Evolutionary conservation across 2,888 invertebrate genomes (phyloP).

Genomic region (Spodoptera exigua): DNA sequence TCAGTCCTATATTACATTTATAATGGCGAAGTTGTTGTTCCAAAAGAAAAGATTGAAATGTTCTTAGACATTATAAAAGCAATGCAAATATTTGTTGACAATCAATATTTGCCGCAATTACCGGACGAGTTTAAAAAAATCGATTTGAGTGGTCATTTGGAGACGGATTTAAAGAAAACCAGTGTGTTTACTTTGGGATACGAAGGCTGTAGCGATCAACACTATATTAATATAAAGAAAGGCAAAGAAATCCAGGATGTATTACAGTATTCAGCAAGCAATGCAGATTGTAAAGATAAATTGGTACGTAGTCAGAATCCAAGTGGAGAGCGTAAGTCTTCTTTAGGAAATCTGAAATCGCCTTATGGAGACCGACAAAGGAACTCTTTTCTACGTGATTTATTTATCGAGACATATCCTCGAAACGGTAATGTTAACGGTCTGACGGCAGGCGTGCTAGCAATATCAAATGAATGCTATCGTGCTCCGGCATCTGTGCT

Average conservation of each 20-base stretch:
- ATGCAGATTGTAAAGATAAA: slow-evolving; percentile 66
- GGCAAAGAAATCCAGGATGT: slow-evolving; percentile 59
- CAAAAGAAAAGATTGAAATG: slow-evolving; percentile 87
- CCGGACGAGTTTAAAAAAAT: slow-evolving; percentile 52
- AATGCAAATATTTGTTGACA: slow-evolving; percentile 81
- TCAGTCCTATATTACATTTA: slow-evolving; percentile 92
- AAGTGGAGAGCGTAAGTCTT: slow-evolving; percentile 65
- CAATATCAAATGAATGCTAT: slow-evolving; percentile 84
- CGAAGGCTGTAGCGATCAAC: slow-evolving; percentile 57
- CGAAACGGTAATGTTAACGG: slow-evolving; percentile 85
- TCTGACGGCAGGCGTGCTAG: slow-evolving; percentile 79
- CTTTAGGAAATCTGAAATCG: slow-evolving; percentile 76
- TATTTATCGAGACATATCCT: slow-evolving; percentile 85
- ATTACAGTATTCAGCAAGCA: slow-evolving; percentile 62
- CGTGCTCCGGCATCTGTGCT: slow-evolving; percentile 79
- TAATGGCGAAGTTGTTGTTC: slow-evolving; percentile 90
- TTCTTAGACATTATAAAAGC: slow-evolving; percentile 89
- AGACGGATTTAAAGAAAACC: slow-evolving; percentile 46
- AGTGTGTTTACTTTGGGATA: slow-evolving; percentile 65
- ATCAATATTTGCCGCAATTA: slow-evolving; percentile 66
- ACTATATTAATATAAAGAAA: slow-evolving; percentile 70
- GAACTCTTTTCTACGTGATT: slow-evolving; percentile 82
- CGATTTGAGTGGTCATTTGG: slow-evolving; percentile 42
- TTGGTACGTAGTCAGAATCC: slow-evolving; percentile 64
- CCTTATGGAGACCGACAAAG: slow-evolving; percentile 78